Base-by-base conservation (phyloP, 2,888 invertebrate genomes). In the Mythimna lalbum region DNA sequence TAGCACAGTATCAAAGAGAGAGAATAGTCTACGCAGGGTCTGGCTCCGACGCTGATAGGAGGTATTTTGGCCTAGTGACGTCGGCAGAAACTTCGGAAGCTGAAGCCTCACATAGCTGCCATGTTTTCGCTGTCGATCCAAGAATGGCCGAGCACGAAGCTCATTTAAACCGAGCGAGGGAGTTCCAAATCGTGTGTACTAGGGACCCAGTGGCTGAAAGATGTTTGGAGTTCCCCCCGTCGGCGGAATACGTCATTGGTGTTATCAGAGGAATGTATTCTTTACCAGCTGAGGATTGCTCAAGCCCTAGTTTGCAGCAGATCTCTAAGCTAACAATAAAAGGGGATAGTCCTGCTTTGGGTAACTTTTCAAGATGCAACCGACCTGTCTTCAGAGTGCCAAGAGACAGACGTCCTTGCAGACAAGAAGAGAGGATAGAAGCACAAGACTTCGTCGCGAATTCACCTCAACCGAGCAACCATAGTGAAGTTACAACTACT, bases 51-150 rank as follows among this genome's bases (percentile, higher is more conserved):
- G 98, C 98, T 83, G 99, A 99, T 88, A 97, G 98, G 86, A 96
- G 98, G 63, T 99, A 98, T 92, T 99, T 99, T 90, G 99, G 99
- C 0, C 96, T 99, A 56, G 98, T 99, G 4, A 99, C 99, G 0
- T 97, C 98, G 87, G 98, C 98, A 0, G 97, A 97, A 73, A 94
- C 96, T 73, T 96, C 96, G 0, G 95, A 94, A 50, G 87, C 90
- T 0, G 95, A 93, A 78, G 96, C 88, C 85, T 98, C 98, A 0
- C 98, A 98, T 89, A 98, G 99, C 65, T 99, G 99, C 89, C 99
- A 99, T 92, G 98, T 99, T 0, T 99, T 99, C 91, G 98, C 98
- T 73, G 98, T 99, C 12, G 99, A 99, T 90, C 97, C 98, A 0
- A 98, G 98, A 91, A 96, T 98, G 84, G 97, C 97, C 5, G 97